Evolutionary conservation across 2,888 invertebrate species (phyloP), one percentile per base, ranked within the genome.

Genomic region (Xiphydria camelus): DNA sequence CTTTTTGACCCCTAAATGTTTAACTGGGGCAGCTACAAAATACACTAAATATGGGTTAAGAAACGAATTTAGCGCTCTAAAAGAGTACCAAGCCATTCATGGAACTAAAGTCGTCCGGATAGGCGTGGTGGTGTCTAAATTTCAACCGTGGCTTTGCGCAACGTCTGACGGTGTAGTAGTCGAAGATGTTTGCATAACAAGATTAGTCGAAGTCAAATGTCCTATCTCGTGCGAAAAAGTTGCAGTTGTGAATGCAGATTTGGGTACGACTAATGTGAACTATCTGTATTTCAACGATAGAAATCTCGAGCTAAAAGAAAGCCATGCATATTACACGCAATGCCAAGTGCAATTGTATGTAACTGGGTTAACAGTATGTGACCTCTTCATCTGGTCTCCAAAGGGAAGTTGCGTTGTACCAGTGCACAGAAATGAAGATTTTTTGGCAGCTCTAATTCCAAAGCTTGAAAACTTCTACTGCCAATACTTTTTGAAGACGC

Each of bases 151-250:
- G 53, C 29, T 51, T 15, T 33, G 53, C 26, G 42, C 46, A 3
- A 40, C 39, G 15, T 29, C 38, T 15, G 44, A 53, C 26, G 51
- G 48, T 15, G 41, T 51, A 3, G 47, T 51, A n/a, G 25, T 51
- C 4, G 44, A 47, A 23, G 39, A 51, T 35, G 53, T 32, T 21
- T 34, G 38, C 3, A 40, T 44, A n/a, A 34, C 25, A 7, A 47
- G 44, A 25, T 15, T 44, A 21, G 20, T 53, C 6, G 50, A 53
- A 12, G 35, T 53, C n/a, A 53, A 53, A 22, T 53, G 50, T 29
- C 46, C 51, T n/a, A 37, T 23, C 6, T 35, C 34, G 10, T 51
- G 47, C 17, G 12, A 34, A 33, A 45, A 45, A 9, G 15, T 38
- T 17, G 22, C 48, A 10, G 23, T 47, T 31, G 31, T 31, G 5